Evolutionary conservation across 2,113 vertebrate genomes (phyloP).

Genomic region (Tachysurus vachellii): DNA sequence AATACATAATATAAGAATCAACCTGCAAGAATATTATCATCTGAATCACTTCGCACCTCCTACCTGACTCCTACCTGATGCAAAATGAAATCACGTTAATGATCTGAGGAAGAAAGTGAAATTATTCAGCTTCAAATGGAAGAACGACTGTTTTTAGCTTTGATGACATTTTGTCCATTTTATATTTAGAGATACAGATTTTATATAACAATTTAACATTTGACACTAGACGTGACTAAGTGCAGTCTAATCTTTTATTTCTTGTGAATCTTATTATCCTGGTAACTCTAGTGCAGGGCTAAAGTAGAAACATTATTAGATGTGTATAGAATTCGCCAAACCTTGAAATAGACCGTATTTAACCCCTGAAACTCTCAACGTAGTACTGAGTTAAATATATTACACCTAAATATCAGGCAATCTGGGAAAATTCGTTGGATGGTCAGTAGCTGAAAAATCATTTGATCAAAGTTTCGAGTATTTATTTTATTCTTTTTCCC

Average conservation of each 20-base stretch:
- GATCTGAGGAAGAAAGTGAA: not conserved
- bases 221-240: not conserved
- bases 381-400: not conserved
- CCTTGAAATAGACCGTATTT: not conserved
- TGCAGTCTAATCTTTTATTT: not conserved
- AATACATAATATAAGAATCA: not conserved
- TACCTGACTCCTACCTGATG: not conserved
- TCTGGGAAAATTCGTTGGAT: not conserved
- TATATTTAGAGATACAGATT: not conserved
- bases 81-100: not conserved
- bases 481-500: not conserved
- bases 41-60: conserved; percentile 13
- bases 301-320: not conserved
- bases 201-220: not conserved
- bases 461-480: not conserved
- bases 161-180: not conserved
- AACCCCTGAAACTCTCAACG: not conserved
- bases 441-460: not conserved
- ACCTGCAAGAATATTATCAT: not conserved
- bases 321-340: not conserved
- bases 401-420: not conserved
- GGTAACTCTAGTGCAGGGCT: no score
- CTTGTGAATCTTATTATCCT: not conserved
- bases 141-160: not conserved
- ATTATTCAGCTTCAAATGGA: not conserved